Conservation (phyloP, 2,888 invertebrate genomes). For the Campoletis raptor region DNA sequence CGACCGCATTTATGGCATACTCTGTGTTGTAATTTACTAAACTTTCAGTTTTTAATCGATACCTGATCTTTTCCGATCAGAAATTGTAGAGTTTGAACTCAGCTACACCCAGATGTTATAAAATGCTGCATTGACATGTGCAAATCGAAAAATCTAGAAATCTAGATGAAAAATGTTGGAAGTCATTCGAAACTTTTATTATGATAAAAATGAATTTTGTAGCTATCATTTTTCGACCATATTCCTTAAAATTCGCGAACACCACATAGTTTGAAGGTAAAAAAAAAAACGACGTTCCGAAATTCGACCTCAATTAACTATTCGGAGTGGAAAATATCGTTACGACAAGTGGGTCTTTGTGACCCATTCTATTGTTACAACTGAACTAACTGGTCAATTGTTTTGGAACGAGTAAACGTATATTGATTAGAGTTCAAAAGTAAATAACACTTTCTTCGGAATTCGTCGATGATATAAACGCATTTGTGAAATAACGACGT, state of each 20-base stretch:
- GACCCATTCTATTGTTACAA: not conserved
- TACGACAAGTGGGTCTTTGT: not conserved
- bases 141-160: not conserved
- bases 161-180: too few relatives aligned
- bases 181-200: not conserved
- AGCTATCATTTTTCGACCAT: too few relatives aligned
- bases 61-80: not conserved
- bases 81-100: not conserved
- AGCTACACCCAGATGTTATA: not conserved
- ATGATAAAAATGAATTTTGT: too few relatives aligned
- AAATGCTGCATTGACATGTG: not conserved
- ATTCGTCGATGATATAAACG: not conserved
- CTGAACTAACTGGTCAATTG: not conserved
- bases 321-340: not conserved
- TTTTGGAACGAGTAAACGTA: not conserved
- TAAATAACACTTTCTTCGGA: not conserved
- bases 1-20: not conserved
- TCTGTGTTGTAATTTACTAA: not conserved
- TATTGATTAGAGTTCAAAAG: not conserved
- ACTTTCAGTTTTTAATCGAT: not conserved
- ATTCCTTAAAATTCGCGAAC: too few relatives aligned
- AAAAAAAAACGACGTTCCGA: too few relatives aligned
- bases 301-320: not conserved
- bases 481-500: slow-evolving; percentile 17
- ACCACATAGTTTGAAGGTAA: too few relatives aligned